These are phyloP conservation scores for Melinaea marsaeus DNA, from an alignment of 2,888 invertebrate genomes.

Conservation along the genomic window DNA sequence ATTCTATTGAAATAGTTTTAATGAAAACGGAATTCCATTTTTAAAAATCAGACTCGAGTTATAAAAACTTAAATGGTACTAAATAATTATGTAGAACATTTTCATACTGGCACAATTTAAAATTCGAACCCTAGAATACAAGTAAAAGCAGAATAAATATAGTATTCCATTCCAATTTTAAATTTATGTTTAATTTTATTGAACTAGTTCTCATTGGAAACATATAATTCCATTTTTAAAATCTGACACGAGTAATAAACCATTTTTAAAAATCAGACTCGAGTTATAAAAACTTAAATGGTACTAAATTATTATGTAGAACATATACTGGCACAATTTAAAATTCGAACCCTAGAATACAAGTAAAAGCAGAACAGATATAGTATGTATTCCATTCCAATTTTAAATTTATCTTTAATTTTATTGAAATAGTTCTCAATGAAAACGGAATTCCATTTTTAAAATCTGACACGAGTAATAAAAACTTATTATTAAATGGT, in stretches of 20 bases:
- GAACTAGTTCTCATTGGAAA: no score
- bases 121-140: neutral
- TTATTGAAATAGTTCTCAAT: neutral
- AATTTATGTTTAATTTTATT: neutral
- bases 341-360: neutral
- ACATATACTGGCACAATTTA: neutral
- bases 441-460: neutral
- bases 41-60: neutral
- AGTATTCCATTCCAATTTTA: conserved; percentile 10
- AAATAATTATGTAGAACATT: conserved; percentile 17
- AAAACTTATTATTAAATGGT: conserved; percentile 9
- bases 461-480: conserved; percentile 1
- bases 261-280: conserved; percentile 1
- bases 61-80: conserved; percentile 11
- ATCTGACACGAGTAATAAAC: no score
- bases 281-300: conserved; percentile 1
- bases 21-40: neutral
- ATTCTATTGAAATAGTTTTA: neutral
- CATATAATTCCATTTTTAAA: conserved; percentile 10
- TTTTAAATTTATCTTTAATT: neutral
- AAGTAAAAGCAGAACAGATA: neutral
- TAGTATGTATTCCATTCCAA: conserved; percentile 9
- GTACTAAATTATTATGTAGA: conserved; percentile 19
- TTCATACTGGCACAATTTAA: neutral
- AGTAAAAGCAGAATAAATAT: neutral